Evolutionary conservation across 2,888 invertebrate genomes (phyloP).

Genomic region (Protonemura montana): DNA sequence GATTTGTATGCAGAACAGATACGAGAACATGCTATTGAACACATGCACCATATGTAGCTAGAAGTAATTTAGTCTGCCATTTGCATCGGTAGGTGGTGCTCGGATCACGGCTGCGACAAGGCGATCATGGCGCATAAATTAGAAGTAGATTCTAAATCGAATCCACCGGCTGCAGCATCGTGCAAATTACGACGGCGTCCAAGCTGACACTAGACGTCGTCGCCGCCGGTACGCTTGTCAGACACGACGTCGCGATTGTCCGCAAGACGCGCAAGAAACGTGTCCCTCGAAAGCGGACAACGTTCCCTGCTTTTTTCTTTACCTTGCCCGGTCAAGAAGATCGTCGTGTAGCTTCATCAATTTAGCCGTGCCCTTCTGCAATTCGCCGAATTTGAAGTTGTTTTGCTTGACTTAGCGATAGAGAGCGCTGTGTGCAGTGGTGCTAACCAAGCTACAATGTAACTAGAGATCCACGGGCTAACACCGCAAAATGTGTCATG

Average conservation of each 20-base stretch:
- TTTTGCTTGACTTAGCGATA: not conserved
- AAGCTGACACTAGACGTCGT: not conserved
- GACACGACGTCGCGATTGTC: not conserved
- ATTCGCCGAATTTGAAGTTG: not conserved
- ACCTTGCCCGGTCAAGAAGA: not conserved
- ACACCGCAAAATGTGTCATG: not conserved
- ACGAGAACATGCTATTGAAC: not conserved
- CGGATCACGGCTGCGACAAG: not conserved
- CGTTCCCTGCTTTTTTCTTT: not conserved
- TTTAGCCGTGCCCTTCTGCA: not conserved
- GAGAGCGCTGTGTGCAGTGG: not conserved
- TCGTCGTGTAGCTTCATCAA: not conserved
- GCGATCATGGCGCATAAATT: not conserved
- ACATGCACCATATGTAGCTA: not conserved
- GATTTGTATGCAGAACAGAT: not conserved
- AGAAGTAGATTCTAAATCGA: not conserved
- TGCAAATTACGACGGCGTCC: not conserved
- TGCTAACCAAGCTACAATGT: too few species aligned
- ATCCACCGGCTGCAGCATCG: too few species aligned
- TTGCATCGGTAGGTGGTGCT: not conserved
- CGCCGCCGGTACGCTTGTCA: not conserved
- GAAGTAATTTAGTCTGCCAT: not conserved
- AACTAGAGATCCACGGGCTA: not conserved
- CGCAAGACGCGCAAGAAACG: not conserved
- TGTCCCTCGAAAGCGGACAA: not conserved